These are phyloP conservation scores for Ornithorhynchus anatinus DNA, from an alignment of 2,113 vertebrate genomes.

Conservation along the genomic window DNA sequence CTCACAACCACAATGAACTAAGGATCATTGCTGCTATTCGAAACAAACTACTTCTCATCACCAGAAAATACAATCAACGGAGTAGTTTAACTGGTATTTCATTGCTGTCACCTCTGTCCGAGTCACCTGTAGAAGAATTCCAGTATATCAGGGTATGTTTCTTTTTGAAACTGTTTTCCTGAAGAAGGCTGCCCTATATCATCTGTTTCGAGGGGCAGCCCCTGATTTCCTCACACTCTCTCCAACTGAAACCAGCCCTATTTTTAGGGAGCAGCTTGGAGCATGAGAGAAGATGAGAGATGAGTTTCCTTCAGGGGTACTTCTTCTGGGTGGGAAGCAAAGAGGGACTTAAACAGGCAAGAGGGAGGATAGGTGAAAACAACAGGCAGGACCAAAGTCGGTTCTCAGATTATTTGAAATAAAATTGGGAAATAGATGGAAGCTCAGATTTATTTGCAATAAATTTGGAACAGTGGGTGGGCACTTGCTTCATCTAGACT, in stretches of 20 bases:
- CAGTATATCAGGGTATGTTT: slow-evolving; percentile 94
- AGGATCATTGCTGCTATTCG: slow-evolving; percentile 92
- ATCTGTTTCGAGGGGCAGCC: not conserved
- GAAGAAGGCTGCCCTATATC: not conserved
- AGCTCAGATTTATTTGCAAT: too few relatives aligned
- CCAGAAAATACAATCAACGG: slow-evolving; percentile 79
- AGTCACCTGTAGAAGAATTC: slow-evolving; percentile 95
- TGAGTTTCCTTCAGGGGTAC: too few relatives aligned
- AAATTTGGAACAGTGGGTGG: too few relatives aligned
- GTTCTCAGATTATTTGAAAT: too few relatives aligned
- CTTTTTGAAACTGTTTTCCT: not conserved
- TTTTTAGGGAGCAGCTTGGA: not conserved
- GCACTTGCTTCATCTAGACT: too few relatives aligned
- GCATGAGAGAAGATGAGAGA: too few relatives aligned
- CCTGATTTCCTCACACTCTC: not conserved
- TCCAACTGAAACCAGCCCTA: not conserved
- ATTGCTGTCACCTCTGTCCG: slow-evolving; percentile 46
- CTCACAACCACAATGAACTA: slow-evolving; percentile 90
- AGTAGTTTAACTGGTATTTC: slow-evolving; percentile 60
- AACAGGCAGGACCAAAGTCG: too few relatives aligned
- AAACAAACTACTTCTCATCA: slow-evolving; percentile 96
- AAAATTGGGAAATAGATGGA: too few relatives aligned
- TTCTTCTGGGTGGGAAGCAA: too few relatives aligned
- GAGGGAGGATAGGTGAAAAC: too few relatives aligned
- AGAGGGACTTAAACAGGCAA: too few relatives aligned